Evolutionary conservation across 2,797 vertebrate genomes (phyloP).

Genomic region (Poeciliopsis infans): DNA sequence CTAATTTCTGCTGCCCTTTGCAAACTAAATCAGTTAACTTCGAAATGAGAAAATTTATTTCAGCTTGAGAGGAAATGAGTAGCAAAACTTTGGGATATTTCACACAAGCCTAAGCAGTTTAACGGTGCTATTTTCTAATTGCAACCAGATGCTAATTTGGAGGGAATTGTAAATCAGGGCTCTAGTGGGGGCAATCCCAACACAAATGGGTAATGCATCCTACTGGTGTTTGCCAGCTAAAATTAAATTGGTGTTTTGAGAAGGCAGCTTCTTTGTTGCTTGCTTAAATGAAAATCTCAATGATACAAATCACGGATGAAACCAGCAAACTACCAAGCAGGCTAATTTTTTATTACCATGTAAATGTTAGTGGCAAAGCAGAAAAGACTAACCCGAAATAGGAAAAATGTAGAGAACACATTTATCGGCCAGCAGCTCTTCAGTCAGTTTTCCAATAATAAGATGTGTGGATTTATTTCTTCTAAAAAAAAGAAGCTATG

Average conservation of each 20-base stretch:
- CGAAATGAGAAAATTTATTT: not conserved
- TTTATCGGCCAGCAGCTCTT: not conserved
- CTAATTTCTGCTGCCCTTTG: not conserved
- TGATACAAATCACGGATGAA: not conserved
- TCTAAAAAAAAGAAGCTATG: not conserved
- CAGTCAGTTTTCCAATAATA: not conserved
- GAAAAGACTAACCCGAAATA: not conserved
- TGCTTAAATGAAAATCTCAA: not conserved
- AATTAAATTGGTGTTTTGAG: not conserved
- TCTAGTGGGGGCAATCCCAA: not conserved
- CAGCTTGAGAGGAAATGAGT: not conserved
- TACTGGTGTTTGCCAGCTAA: not conserved
- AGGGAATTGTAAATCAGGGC: not conserved
- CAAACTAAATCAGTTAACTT: not conserved
- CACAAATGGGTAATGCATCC: not conserved
- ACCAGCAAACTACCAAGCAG: not conserved
- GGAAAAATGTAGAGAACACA: not conserved
- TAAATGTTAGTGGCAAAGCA: not conserved
- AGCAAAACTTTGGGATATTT: not conserved
- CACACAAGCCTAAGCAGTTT: not conserved
- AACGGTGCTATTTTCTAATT: not conserved
- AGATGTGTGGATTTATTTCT: not conserved
- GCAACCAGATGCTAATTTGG: not conserved
- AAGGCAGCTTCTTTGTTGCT: not conserved
- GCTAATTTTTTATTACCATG: not conserved